Evolutionary conservation across 2,113 vertebrate genomes (phyloP).

Genomic region (Grantiella picta): DNA sequence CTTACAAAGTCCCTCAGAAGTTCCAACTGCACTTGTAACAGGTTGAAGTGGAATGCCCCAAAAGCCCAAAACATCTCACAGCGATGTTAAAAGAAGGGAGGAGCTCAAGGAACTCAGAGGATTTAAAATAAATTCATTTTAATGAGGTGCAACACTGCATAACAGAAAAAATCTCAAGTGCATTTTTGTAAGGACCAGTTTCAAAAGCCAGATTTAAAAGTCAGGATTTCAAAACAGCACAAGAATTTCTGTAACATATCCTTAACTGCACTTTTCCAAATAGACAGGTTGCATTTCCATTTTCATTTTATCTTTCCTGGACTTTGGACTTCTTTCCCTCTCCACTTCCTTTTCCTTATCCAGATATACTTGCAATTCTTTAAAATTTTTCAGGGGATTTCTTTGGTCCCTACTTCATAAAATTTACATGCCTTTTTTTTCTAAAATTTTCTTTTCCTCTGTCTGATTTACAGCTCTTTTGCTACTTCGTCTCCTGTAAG

Average conservation of each 20-base stretch:
- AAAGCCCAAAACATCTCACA: neutral
- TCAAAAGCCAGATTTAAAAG: neutral
- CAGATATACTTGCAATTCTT: neutral
- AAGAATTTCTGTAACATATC: neutral
- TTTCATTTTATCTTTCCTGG: neutral
- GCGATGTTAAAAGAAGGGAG: neutral
- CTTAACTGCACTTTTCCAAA: neutral
- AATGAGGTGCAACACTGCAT: neutral
- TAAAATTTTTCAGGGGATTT: neutral
- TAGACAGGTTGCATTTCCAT: neutral
- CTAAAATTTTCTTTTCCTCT: neutral
- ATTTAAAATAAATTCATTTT: neutral
- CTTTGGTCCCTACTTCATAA: neutral
- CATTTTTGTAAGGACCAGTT: neutral
- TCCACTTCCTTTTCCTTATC: neutral
- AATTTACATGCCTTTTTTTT: neutral
- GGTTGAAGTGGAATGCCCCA: neutral
- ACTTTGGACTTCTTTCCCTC: neutral
- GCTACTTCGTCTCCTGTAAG: neutral
- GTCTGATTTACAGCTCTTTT: neutral
- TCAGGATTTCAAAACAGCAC: neutral
- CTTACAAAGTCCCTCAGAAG: neutral
- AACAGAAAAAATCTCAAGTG: neutral
- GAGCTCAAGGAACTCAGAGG: neutral
- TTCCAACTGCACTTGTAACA: accelerated